phyloP scores from a whole-genome alignment of 2,888 invertebrate genomes.

The Penaeus monodon region DNA sequence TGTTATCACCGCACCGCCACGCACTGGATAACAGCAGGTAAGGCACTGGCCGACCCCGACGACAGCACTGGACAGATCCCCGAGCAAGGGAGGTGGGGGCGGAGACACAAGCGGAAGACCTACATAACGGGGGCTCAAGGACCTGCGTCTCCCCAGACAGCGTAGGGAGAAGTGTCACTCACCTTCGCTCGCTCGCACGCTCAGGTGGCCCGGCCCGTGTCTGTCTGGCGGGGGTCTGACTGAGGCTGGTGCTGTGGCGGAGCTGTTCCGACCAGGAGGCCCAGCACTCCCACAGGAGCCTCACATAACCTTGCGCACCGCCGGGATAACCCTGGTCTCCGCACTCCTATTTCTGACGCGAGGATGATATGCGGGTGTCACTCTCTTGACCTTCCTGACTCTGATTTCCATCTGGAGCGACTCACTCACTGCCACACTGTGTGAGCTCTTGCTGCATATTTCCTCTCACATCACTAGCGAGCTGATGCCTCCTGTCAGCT shows the following conservation, averaged over 20 bases:
- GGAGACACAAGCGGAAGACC: conserved; percentile 46
- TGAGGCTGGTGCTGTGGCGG: conserved; percentile 38
- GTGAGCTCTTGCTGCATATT: too few relatives aligned
- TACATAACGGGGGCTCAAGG: conserved; percentile 57
- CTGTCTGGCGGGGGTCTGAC: conserved; percentile 59
- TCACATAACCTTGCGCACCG: conserved; percentile 13
- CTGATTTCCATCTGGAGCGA: too few relatives aligned
- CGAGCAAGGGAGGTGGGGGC: conserved; percentile 20
- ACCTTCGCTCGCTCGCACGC: conserved; percentile 58
- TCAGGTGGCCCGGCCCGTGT: conserved; percentile 55
- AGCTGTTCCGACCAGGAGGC: conserved; percentile 45
- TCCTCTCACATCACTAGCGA: too few relatives aligned
- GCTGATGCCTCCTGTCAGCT: too few relatives aligned
- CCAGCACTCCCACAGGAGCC: conserved; percentile 31
- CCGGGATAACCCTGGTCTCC: conserved; percentile 9
- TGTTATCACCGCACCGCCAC: not conserved
- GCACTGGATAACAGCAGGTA: not conserved
- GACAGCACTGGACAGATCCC: conserved; percentile 29
- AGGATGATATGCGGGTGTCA: too few relatives aligned
- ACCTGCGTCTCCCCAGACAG: conserved; percentile 56
- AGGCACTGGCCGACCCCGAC: conserved; percentile 14
- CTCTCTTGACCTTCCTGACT: too few relatives aligned
- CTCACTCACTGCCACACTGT: too few relatives aligned
- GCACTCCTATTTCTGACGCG: not conserved
- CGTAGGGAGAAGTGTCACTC: conserved; percentile 52